These are phyloP conservation scores for Podilymbus podiceps DNA, from an alignment of 2,113 vertebrate genomes.

Conservation along the genomic window DNA sequence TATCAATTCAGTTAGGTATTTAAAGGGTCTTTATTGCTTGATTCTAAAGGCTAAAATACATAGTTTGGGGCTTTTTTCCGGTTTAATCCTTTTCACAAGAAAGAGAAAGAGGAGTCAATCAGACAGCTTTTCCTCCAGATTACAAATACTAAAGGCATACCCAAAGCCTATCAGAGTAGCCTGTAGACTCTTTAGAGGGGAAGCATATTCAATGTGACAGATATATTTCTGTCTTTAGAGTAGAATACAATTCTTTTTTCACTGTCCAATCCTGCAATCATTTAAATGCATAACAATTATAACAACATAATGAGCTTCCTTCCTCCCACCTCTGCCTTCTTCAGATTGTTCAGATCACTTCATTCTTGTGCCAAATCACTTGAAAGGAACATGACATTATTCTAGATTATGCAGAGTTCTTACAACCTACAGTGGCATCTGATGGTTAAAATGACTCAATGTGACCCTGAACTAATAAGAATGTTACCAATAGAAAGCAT, in stretches of 20 bases:
- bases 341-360: background rate
- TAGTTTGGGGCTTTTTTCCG: background rate
- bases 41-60: background rate
- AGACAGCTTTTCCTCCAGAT: background rate
- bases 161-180: background rate
- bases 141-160: background rate
- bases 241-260: background rate
- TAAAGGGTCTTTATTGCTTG: background rate
- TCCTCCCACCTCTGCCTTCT: background rate
- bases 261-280: background rate
- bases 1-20: background rate
- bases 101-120: background rate
- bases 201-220: fast-evolving
- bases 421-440: background rate
- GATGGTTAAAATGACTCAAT: background rate
- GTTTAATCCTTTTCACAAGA: background rate
- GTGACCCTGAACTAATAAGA: background rate
- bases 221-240: background rate
- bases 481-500: background rate
- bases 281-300: background rate
- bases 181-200: background rate
- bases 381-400: background rate
- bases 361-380: background rate
- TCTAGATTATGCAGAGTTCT: background rate
- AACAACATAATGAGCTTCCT: background rate